Evolutionary conservation across 1,140 invertebrate genomes (phyloP).

Genomic region (Cotesia glomerata): DNA sequence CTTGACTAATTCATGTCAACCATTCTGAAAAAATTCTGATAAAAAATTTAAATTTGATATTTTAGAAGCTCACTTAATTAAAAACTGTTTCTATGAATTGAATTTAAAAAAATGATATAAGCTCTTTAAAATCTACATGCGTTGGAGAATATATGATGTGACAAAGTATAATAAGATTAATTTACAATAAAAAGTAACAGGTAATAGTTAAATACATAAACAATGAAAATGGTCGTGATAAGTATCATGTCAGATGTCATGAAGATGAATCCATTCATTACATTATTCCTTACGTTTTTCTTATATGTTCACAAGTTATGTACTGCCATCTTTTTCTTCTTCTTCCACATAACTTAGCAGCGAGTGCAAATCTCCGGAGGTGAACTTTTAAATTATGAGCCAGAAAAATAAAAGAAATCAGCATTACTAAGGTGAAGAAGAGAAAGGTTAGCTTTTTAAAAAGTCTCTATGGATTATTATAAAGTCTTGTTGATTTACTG

Average conservation of each 20-base stretch:
- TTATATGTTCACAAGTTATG: background rate
- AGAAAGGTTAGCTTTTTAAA: conserved; percentile 19
- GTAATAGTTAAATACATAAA: background rate
- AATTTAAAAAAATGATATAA: no score
- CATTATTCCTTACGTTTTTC: conserved; percentile 9
- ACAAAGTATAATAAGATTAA: no score
- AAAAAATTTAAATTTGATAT: no score
- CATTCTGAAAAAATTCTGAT: no score
- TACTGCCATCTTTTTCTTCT: background rate
- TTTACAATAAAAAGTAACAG: background rate
- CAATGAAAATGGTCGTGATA: background rate
- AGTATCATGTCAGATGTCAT: conserved; percentile 1
- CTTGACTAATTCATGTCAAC: no score
- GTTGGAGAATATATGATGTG: background rate
- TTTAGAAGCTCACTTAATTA: no score
- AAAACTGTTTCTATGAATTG: no score
- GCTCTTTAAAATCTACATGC: no score
- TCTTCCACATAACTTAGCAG: conserved; percentile 1
- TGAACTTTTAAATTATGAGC: conserved; percentile 17
- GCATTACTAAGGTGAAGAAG: background rate
- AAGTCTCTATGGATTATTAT: conserved; percentile 16
- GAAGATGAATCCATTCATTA: conserved; percentile 9
- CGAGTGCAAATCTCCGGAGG: conserved; percentile 1
- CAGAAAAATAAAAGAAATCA: conserved; percentile 1
- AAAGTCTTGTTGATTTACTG: conserved; percentile 51